Evolutionary conservation across 2,113 vertebrate genomes (phyloP).

Genomic region (Planiliza haematocheilus): DNA sequence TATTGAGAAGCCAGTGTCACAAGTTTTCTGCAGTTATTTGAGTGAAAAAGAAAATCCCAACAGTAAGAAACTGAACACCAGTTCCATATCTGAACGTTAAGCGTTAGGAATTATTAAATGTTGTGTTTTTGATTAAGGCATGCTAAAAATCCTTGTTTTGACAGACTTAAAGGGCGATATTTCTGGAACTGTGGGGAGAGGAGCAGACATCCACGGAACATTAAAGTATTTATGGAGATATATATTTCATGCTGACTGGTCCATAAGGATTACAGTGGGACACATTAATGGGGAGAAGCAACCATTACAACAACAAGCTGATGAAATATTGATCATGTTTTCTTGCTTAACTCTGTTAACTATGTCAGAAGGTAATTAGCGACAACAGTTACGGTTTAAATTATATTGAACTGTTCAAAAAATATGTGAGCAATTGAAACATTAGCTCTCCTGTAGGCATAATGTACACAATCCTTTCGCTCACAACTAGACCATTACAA

Average conservation of each 20-base stretch:
- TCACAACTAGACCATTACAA: slow-evolving; percentile 16
- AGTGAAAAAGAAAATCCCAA: slow-evolving; percentile 7
- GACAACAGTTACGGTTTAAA: slow-evolving; percentile 63
- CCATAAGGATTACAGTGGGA: slow-evolving; percentile 81
- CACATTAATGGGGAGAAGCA: slow-evolving; percentile 84
- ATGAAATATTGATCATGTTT: slow-evolving; percentile 84
- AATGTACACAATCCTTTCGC: not conserved
- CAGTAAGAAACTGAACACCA: not conserved
- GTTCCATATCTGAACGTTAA: slow-evolving; percentile 1
- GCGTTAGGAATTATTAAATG: slow-evolving; percentile 17
- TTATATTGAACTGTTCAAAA: slow-evolving; percentile 48
- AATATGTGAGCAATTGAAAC: slow-evolving; percentile 10
- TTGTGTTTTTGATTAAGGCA: slow-evolving; percentile 4
- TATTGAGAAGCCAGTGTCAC: slow-evolving; percentile 33
- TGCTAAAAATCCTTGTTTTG: slow-evolving; percentile 39
- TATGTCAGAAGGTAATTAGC: slow-evolving; percentile 77
- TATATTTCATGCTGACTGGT: slow-evolving; percentile 87
- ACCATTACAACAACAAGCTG: slow-evolving; percentile 82
- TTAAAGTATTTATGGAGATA: slow-evolving; percentile 85
- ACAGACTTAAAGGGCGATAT: slow-evolving; percentile 26
- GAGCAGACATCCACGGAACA: slow-evolving; percentile 61
- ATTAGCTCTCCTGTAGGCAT: slow-evolving; percentile 1
- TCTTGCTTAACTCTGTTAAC: slow-evolving; percentile 80
- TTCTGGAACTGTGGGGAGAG: slow-evolving; percentile 36
- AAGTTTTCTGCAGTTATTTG: slow-evolving; percentile 69